Evolutionary conservation across 2,888 invertebrate genomes (phyloP), one percentile per base, ranked within the genome.

Genomic region (Torymus tubicola): DNA sequence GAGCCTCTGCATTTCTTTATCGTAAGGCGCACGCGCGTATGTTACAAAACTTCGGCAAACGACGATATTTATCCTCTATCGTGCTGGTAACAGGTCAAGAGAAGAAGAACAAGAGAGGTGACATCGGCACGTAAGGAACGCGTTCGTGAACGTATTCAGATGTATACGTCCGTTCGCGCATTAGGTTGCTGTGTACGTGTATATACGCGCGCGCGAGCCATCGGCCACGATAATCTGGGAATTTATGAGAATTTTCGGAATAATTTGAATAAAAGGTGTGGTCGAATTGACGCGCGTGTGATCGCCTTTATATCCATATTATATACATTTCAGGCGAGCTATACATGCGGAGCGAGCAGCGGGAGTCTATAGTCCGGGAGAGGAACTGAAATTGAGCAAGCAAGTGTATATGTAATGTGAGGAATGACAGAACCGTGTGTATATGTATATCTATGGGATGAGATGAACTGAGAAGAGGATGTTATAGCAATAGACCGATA

Each of bases 161-260:
- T 31, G 31, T 42, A 8, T n/a, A 79, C 57, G 79, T n/a, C 70
- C 69, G 52, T 50, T 64, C 67, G 11, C 57, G 63, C 69, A 60
- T 81, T 81, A 81, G 73, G 72, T 78, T 61, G 74, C 1, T 21
- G 21, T 21, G 21, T 21, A 21, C 21, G 21, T 21, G 21, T 21
- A 21, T 21, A 21, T 2, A 2, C 21, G 21, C 21, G 21, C 21
- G 21, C 21, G 21, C 69, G 8, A 0, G 8, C 31, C 31, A 42
- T 4, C 42, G 5, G 8, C 8, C 60, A 63, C 70, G 73, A 69
- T 78, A 81, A 78, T 81, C 81, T 78, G 8, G 13, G 61, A 81
- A 81, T 81, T 81, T 81, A 81, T 71, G 77, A 74, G 78, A 78
- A 78, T 81, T 81, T 81, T 81, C 74, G 69, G 74, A 78, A 81